These are phyloP conservation scores for Acanthurus lineatus DNA, from an alignment of 2,797 vertebrate genomes.

Conservation along the genomic window DNA sequence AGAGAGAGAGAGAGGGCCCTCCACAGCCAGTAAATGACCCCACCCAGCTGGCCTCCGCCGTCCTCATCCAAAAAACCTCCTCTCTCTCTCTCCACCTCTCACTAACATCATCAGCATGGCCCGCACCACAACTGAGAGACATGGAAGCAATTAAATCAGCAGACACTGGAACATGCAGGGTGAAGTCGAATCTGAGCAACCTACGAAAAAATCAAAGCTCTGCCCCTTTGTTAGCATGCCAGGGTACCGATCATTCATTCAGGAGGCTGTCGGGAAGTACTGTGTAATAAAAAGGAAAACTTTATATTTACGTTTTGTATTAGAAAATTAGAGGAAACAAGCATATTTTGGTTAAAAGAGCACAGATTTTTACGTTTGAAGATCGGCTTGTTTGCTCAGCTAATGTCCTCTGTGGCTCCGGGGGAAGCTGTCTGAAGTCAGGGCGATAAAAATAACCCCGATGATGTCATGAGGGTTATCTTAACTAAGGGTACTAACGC, in stretches of 20 bases:
- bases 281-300: slow-evolving; percentile 7
- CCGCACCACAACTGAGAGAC: slow-evolving; percentile 74
- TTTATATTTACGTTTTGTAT: slow-evolving; percentile 3
- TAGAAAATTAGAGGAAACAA: not conserved
- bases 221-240: slow-evolving; percentile 38
- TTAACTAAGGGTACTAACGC: not conserved
- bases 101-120: slow-evolving; percentile 71
- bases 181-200: slow-evolving; percentile 57
- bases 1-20: not conserved
- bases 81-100: slow-evolving; percentile 58
- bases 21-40: slow-evolving; percentile 68
- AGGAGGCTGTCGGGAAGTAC: not conserved
- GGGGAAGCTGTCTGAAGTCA: not conserved
- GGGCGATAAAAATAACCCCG: slow-evolving; percentile 10
- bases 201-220: slow-evolving; percentile 57
- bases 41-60: slow-evolving; percentile 68
- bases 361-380: not conserved
- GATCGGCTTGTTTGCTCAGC: not conserved
- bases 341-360: not conserved
- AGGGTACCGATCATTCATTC: slow-evolving; percentile 54
- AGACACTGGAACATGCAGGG: slow-evolving; percentile 63
- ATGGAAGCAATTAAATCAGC: slow-evolving; percentile 85
- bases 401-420: not conserved
- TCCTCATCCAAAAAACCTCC: slow-evolving; percentile 50
- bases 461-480: slow-evolving; percentile 24